A percentile compares a stretch with the other conserved stretches of the same genome.
Evolutionary conservation across 2,888 invertebrate species (phyloP).

Genomic region (Dryobota labecula): DNA sequence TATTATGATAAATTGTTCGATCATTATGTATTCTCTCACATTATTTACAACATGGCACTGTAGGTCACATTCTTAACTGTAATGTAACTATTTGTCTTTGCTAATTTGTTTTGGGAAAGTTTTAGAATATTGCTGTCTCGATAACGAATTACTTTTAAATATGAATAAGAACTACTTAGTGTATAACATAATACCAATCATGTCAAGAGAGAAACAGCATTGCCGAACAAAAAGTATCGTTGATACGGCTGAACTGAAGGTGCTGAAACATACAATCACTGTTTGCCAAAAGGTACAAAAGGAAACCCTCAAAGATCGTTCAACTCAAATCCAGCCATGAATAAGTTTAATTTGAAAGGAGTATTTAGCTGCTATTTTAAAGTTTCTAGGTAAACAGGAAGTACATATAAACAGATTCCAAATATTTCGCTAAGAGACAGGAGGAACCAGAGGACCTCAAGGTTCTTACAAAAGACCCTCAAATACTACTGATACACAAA

Average conservation of each 20-base stretch:
- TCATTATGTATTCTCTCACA: constrained; percentile 54
- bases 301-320: constrained; percentile 33
- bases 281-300: constrained; percentile 10
- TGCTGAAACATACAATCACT: neutral
- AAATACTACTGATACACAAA: constrained; percentile 37
- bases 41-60: constrained; percentile 30
- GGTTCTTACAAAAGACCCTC: constrained; percentile 53
- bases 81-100: constrained; percentile 30
- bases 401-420: constrained; percentile 53
- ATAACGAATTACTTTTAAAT: constrained; percentile 8
- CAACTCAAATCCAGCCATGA: constrained; percentile 35
- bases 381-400: constrained; percentile 68
- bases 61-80: constrained; percentile 45
- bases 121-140: neutral
- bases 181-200: neutral
- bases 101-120: constrained; percentile 18
- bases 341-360: constrained; percentile 61
- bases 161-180: neutral
- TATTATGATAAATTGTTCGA: constrained; percentile 71
- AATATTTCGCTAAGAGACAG: constrained; percentile 59
- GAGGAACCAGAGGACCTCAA: constrained; percentile 61
- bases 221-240: neutral
- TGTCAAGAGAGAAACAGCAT: neutral
- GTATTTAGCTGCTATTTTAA: constrained; percentile 61
- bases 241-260: neutral